Evolutionary conservation across 2,797 vertebrate genomes (phyloP), one percentile per base, ranked within the genome.

Genomic region (Ibycter americanus): DNA sequence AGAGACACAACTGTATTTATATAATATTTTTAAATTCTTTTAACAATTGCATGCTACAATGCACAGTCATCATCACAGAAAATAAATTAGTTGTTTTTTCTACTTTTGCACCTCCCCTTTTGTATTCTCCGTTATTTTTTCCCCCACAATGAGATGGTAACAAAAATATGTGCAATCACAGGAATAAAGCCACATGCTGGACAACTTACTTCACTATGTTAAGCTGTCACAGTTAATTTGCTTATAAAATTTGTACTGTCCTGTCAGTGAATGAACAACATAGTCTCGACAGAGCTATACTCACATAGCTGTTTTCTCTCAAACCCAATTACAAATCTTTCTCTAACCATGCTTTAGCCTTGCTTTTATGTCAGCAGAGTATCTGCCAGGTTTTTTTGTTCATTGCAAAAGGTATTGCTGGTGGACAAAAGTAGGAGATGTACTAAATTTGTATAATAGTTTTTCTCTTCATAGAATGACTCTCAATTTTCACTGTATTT

Each of bases 41-140:
- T 95, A 96, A 95, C 87, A 93, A 70, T 92, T 88, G 68, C 5
- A 2, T 96, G 91, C 96, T 81, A 86, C n/a, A 40, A 27, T 68
- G 76, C 79, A 94, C 25, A 87, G 19, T 81, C 83, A 70, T 90
- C 52, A 58, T 88, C 95, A 95, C 38, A 88, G 66, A 94, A 91
- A 71, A 95, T 95, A 93, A 42, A 94, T 87, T 4, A 87, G 42
- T 67, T 88, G 77, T 89, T 93, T 93, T 90, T 89, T 81, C 95
- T 94, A 74, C 54, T 97, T 94, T 72, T 70, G n/a, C 0, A 0
- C 22, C 31, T 85, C 31, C 19, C 8, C 44, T 82, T 76, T 59
- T 36, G 16, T 49, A 49, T 27, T 85, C 18, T 68, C 34, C 27
- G 15, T 87, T 90, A 32, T 73, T 92, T 86, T 92, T 92, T 72